Conservation (phyloP, 2,888 invertebrate species). For the Vannuccia rotundouncinata region DNA sequence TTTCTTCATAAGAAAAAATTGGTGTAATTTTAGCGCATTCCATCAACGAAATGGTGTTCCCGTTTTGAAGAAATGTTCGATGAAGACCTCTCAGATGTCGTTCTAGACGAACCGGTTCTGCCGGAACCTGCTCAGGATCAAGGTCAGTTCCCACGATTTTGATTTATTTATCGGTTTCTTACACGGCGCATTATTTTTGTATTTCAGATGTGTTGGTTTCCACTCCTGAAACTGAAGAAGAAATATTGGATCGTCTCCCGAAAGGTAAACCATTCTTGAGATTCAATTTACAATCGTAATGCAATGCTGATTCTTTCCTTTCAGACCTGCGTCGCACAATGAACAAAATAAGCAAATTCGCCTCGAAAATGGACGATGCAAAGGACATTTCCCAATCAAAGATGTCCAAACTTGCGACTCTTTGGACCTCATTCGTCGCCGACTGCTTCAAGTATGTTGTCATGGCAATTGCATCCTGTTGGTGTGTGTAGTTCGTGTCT, state of each 20-base stretch:
- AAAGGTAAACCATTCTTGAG: neutral
- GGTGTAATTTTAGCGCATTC: neutral
- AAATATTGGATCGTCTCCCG: neutral
- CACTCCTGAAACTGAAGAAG: neutral
- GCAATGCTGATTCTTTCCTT: no score
- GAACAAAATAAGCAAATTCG: neutral
- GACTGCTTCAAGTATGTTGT: no score
- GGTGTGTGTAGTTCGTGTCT: no score
- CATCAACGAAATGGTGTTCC: neutral
- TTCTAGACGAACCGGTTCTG: neutral
- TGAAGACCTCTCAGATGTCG: neutral
- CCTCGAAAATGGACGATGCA: neutral
- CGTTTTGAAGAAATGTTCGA: neutral
- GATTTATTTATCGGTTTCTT: neutral
- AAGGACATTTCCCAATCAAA: no score
- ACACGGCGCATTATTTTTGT: neutral
- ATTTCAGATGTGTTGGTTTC: neutral
- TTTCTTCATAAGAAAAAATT: neutral
- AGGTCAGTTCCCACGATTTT: neutral
- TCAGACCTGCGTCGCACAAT: neutral
- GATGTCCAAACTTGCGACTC: no score
- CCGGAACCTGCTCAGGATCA: neutral
- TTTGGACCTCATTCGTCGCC: no score
- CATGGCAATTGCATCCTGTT: no score
- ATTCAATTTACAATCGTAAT: no score